Conservation (phyloP, 2,797 vertebrate species). For the Ambastaia sidthimunki region DNA sequence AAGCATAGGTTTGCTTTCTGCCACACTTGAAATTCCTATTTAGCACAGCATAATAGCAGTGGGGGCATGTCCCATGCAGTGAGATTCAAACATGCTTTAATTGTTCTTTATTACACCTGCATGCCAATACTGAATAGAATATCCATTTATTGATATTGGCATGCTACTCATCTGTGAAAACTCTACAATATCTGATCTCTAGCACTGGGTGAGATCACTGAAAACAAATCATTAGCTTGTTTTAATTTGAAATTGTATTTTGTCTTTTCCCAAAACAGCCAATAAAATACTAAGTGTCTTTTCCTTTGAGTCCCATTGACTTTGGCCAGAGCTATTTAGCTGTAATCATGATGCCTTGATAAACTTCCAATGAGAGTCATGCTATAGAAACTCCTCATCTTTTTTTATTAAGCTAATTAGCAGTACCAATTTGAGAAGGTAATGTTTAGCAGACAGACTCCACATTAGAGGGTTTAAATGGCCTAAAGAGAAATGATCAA, state of each 20-base stretch:
- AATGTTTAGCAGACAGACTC: constrained; percentile 16
- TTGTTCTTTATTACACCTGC: background rate
- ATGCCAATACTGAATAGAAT: background rate
- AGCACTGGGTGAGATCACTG: constrained; percentile 10
- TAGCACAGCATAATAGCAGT: background rate
- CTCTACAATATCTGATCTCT: constrained; percentile 16
- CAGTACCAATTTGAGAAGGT: constrained; percentile 34
- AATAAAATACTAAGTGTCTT: constrained; percentile 51
- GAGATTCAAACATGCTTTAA: background rate
- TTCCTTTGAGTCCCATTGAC: constrained; percentile 46
- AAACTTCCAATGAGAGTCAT: constrained; percentile 50
- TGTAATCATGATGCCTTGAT: constrained; percentile 62
- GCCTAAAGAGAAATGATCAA: constrained; percentile 47
- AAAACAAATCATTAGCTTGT: constrained; percentile 26
- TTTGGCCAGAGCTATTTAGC: constrained; percentile 48
- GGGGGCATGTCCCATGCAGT: background rate
- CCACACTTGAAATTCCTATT: background rate
- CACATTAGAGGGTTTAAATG: constrained; percentile 43
- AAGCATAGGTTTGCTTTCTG: background rate
- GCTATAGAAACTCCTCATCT: constrained; percentile 61
- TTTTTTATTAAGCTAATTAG: constrained; percentile 61
- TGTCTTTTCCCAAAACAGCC: constrained; percentile 49
- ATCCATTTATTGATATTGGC: background rate
- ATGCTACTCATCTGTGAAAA: background rate
- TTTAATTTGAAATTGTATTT: constrained; percentile 46